phyloP scores from a whole-genome alignment of 2,113 vertebrate species.

The Tricholaema leucomelas region DNA sequence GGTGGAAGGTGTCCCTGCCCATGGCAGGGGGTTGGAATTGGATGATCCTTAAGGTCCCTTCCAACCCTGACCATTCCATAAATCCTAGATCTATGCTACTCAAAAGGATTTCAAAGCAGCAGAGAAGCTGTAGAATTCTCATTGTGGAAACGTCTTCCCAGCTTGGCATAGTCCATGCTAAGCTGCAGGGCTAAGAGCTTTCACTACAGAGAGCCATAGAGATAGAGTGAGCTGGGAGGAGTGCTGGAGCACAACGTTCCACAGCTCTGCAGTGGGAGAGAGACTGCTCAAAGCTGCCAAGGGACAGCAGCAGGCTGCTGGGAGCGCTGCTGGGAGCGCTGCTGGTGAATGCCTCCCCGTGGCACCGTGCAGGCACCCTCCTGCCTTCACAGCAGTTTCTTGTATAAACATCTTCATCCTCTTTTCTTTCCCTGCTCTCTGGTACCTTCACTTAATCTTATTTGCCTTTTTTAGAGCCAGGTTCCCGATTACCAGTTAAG shows the following conservation, averaged over 20 bases:
- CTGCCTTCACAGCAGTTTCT: not conserved
- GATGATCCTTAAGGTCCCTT: too few relatives aligned
- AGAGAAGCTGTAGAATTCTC: not conserved
- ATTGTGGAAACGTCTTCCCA: not conserved
- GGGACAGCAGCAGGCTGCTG: not conserved
- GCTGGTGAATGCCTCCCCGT: too few relatives aligned
- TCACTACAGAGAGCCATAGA: too few relatives aligned
- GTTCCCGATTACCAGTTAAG: constrained; percentile 21
- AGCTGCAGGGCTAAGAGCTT: not conserved
- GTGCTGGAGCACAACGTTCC: not conserved
- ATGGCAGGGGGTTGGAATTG: too few relatives aligned
- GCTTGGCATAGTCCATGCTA: not conserved
- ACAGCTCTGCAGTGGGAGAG: not conserved
- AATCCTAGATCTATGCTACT: not conserved
- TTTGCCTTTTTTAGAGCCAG: constrained; percentile 48
- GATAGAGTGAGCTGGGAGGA: not conserved
- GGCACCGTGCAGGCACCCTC: not conserved
- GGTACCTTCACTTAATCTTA: constrained; percentile 40
- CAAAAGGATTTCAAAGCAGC: not conserved
- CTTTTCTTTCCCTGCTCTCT: not conserved
- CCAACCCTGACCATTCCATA: not conserved
- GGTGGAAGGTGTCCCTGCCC: too few relatives aligned
- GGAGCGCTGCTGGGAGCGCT: not conserved
- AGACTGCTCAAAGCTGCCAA: not conserved
- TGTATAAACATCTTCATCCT: not conserved